Conservation (phyloP, 2,797 vertebrate genomes). For the Clarias laeviceps region DNA sequence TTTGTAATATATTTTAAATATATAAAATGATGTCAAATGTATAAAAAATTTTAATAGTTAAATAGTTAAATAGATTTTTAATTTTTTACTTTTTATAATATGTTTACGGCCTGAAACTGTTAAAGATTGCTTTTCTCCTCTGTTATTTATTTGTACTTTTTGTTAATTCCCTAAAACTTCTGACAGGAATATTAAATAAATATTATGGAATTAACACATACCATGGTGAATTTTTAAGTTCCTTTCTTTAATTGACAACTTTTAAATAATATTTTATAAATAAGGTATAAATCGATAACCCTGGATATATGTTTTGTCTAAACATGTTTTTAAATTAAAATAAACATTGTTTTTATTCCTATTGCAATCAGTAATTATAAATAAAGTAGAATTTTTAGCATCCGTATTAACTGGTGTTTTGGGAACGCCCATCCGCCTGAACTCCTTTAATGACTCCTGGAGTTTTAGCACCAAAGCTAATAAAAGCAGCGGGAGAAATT, state of each 20-base stretch:
- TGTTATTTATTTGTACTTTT: not conserved
- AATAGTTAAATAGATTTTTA: not conserved
- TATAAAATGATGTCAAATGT: no score
- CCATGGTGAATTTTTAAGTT: no score
- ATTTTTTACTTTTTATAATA: not conserved
- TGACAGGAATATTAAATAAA: no score
- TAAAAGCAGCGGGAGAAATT: conserved; percentile 8
- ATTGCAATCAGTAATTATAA: not conserved
- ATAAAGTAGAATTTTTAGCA: not conserved
- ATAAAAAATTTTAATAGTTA: not conserved
- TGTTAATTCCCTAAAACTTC: not conserved
- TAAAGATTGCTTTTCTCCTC: no score
- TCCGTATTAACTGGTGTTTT: not conserved
- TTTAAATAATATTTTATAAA: no score
- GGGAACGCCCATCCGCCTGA: not conserved
- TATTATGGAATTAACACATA: no score
- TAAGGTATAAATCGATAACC: no score
- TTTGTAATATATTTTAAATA: not conserved
- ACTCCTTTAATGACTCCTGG: conserved; percentile 26
- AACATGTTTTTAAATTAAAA: not conserved
- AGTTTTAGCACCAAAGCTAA: conserved; percentile 15
- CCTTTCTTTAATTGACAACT: no score
- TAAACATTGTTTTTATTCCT: not conserved
- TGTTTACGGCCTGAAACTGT: not conserved
- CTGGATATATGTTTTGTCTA: not conserved